Conservation (phyloP, 2,888 invertebrate genomes). For the Melanargia galathea region DNA sequence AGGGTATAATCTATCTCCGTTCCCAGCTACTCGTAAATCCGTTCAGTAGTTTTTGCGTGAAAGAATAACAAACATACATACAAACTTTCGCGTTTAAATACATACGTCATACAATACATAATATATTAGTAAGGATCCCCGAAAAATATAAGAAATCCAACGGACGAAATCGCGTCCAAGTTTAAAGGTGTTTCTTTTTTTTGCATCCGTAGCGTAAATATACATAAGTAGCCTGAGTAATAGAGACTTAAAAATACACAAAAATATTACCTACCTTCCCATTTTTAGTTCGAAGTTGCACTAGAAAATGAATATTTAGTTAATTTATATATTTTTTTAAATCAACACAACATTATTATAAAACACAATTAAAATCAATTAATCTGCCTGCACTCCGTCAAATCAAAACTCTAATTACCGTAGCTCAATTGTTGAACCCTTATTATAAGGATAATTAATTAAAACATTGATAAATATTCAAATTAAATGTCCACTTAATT, state of each 20-base stretch:
- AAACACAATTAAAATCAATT: background rate
- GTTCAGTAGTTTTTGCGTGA: no score
- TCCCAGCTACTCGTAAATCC: no score
- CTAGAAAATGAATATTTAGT: background rate
- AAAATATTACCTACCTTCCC: background rate
- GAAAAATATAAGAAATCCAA: no score
- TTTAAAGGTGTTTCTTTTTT: no score
- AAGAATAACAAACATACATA: no score
- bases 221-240: no score
- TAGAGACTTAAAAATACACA: background rate
- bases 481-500: conserved; percentile 27
- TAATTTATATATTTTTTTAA: background rate
- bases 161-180: no score
- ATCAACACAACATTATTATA: background rate
- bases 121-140: no score
- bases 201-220: no score
- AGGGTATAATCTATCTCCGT: no score
- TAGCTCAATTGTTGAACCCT: conserved; percentile 2
- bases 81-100: no score
- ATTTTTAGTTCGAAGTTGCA: background rate
- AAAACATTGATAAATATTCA: conserved; percentile 31
- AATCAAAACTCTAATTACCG: conserved; percentile 18
- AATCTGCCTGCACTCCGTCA: background rate
- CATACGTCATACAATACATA: no score
- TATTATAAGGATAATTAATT: conserved; percentile 21